phyloP scores from a whole-genome alignment of 64 coral and sea anemone species.

The Montipora efflorescens region DNA sequence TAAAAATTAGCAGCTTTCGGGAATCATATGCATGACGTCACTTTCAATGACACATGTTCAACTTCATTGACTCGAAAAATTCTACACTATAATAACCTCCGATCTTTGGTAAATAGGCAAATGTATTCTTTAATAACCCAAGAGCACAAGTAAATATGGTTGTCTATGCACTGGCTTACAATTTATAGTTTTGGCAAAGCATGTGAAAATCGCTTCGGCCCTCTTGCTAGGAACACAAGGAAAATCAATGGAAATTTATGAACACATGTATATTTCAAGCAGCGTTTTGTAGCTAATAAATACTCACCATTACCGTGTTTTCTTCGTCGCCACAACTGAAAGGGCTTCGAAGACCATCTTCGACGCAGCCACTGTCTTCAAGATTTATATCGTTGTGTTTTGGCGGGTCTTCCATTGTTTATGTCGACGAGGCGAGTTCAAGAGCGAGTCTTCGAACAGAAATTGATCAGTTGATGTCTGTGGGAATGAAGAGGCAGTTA shows the following conservation, averaged over 20 bases:
- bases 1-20: too few relatives aligned
- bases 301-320: slow-evolving; percentile 6
- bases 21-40: neutral
- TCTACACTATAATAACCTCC: neutral
- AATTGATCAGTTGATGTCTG: neutral
- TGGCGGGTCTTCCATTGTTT: slow-evolving; percentile 11
- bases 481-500: neutral
- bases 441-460: neutral
- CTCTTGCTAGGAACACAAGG: neutral
- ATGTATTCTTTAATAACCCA: neutral
- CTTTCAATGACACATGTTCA: neutral
- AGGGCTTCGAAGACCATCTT: slow-evolving; percentile 15
- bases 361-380: slow-evolving; percentile 41
- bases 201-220: neutral
- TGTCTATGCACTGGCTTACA: neutral
- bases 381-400: slow-evolving; percentile 3
- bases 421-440: neutral
- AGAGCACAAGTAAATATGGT: too few relatives aligned
- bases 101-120: neutral
- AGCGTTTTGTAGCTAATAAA: neutral
- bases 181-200: neutral
- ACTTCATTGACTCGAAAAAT: neutral
- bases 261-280: neutral
- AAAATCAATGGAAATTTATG: neutral
- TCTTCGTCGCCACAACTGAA: neutral